Evolutionary conservation across 1,140 invertebrate genomes (phyloP).

Genomic region (Drosophila nannoptera): DNA sequence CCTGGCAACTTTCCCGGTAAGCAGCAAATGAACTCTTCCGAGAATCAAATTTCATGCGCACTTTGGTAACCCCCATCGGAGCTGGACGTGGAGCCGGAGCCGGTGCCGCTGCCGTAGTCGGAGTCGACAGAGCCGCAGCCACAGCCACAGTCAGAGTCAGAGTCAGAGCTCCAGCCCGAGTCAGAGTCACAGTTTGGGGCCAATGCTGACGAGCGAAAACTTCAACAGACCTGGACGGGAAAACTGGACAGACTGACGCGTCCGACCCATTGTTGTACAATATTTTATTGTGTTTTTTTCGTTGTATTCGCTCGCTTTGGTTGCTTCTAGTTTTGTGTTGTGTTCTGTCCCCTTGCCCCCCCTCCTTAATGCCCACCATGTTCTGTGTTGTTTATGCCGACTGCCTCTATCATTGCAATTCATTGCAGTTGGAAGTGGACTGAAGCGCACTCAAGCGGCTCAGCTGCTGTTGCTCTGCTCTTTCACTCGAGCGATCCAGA

Average conservation of each 20-base stretch:
- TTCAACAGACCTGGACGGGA: conserved; percentile 15
- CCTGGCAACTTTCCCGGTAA: conserved; percentile 48
- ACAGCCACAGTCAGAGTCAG: no score
- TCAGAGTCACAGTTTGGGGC: conserved; percentile 18
- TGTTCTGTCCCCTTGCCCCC: conserved; percentile 3
- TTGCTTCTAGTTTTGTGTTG: conserved; percentile 46
- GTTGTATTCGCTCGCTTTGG: conserved; percentile 26
- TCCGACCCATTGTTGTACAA: conserved; percentile 51
- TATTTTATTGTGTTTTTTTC: conserved; percentile 53
- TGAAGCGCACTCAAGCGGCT: conserved; percentile 63
- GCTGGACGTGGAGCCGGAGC: conserved; percentile 12
- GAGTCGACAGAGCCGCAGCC: no score
- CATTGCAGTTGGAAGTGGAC: conserved; percentile 58
- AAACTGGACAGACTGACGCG: conserved; percentile 18
- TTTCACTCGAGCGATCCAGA: background rate
- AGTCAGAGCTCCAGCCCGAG: background rate
- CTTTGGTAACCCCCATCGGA: conserved; percentile 49
- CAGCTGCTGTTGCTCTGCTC: conserved; percentile 50
- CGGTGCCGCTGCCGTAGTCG: conserved; percentile 1
- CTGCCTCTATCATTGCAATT: conserved; percentile 67
- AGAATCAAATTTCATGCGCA: conserved; percentile 75
- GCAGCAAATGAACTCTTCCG: conserved; percentile 70
- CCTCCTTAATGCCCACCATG: no score
- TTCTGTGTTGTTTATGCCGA: conserved; percentile 23
- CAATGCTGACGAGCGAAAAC: conserved; percentile 39